These are phyloP conservation scores for Microchrysa polita DNA, from an alignment of 2,888 invertebrate genomes.

Conservation along the genomic window DNA sequence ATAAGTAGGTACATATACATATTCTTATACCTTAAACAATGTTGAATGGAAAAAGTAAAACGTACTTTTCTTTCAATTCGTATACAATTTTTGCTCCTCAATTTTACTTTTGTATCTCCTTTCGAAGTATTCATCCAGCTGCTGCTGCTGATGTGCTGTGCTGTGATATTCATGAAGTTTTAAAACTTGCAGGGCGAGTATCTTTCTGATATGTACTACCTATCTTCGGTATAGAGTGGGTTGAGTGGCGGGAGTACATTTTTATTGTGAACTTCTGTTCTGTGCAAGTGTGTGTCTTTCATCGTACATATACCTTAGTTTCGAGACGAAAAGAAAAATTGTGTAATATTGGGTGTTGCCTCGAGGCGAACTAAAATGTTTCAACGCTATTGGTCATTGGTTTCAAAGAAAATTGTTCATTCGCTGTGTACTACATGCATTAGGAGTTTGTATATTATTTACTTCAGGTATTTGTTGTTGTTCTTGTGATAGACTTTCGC, in stretches of 20 bases:
- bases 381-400: conserved; percentile 33
- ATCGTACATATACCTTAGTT: too few relatives aligned
- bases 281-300: too few relatives aligned
- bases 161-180: not conserved
- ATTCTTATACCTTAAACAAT: too few relatives aligned
- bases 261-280: not conserved
- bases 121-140: not conserved
- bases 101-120: conserved; percentile 12
- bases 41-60: too few relatives aligned
- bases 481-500: too few relatives aligned
- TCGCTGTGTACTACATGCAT: too few relatives aligned
- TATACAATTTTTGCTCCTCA: not conserved
- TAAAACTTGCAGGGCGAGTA: too few relatives aligned
- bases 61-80: too few relatives aligned
- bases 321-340: not conserved
- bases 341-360: conserved; percentile 42
- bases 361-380: conserved; percentile 23
- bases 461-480: too few relatives aligned
- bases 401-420: too few relatives aligned
- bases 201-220: not conserved
- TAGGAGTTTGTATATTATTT: too few relatives aligned
- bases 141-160: not conserved
- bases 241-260: conserved; percentile 16
- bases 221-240: conserved; percentile 31
- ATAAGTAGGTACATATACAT: too few relatives aligned